A percentile compares a stretch with the other conserved stretches of the same genome.
Evolutionary conservation across 1,140 invertebrate genomes (phyloP).

Genomic region (Choristoneura fumiferana): DNA sequence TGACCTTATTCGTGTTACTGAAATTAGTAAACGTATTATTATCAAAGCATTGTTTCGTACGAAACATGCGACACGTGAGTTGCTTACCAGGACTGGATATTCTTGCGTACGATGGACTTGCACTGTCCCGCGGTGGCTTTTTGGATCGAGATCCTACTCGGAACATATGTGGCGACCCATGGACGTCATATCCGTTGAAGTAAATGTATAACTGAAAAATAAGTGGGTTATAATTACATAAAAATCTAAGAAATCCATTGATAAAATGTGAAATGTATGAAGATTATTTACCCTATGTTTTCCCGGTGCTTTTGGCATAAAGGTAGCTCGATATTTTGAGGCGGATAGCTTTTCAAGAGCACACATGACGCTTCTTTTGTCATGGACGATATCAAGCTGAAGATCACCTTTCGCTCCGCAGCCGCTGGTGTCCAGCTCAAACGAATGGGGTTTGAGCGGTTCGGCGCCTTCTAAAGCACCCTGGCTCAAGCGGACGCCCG

Average conservation of each 20-base stretch:
- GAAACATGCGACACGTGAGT: not conserved
- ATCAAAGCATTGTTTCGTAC: no score
- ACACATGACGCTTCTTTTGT: slow-evolving; percentile 90
- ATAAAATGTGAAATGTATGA: slow-evolving; percentile 11
- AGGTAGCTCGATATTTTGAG: slow-evolving; percentile 91
- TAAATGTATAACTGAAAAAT: slow-evolving; percentile 89
- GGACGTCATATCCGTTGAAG: slow-evolving; percentile 97
- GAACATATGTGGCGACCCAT: slow-evolving; percentile 91
- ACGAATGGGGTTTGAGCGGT: slow-evolving; percentile 87
- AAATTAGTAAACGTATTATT: slow-evolving; percentile 16
- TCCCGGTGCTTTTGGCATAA: slow-evolving; percentile 92
- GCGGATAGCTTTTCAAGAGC: slow-evolving; percentile 90
- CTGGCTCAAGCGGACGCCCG: slow-evolving; percentile 87
- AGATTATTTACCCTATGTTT: slow-evolving; percentile 87
- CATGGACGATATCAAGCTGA: slow-evolving; percentile 92
- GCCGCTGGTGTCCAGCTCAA: slow-evolving; percentile 86
- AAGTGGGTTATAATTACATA: not conserved
- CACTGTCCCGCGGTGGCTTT: slow-evolving; percentile 62
- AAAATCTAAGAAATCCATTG: not conserved
- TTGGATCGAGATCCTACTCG: slow-evolving; percentile 84
- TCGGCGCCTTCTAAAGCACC: slow-evolving; percentile 86
- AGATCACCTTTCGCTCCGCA: slow-evolving; percentile 92
- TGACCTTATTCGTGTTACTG: slow-evolving; percentile 63
- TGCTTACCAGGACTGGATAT: slow-evolving; percentile 69
- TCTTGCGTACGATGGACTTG: slow-evolving; percentile 62